Evolutionary conservation across 2,113 vertebrate species (phyloP).

Genomic region (Anas platyrhynchos): DNA sequence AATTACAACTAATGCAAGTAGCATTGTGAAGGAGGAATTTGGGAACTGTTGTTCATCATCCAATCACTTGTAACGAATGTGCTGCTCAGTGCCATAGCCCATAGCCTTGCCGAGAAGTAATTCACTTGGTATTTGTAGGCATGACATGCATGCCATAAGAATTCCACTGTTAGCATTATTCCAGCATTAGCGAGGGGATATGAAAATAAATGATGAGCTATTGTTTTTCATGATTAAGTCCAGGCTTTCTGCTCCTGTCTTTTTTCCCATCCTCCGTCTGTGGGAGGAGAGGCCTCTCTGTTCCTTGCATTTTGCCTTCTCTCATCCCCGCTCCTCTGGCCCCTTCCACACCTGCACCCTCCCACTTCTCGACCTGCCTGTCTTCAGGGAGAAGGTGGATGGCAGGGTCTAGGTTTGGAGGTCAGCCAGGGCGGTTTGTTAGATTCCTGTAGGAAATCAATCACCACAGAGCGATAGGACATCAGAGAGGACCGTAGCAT

Average conservation of each 20-base stretch:
- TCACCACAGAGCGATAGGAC: rapidly evolving
- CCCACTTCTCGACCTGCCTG: not conserved
- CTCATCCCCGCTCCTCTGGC: not conserved
- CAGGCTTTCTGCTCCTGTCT: not conserved
- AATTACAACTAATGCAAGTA: slow-evolving; percentile 68
- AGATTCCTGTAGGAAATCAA: not conserved
- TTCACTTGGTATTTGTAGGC: slow-evolving; percentile 67
- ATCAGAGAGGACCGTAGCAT: not conserved
- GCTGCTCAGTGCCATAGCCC: slow-evolving; percentile 58
- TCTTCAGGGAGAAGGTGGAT: not conserved
- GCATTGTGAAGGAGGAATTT: slow-evolving; percentile 69
- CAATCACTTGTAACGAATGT: slow-evolving; percentile 47
- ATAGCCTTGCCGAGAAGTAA: slow-evolving; percentile 60
- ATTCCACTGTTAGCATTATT: slow-evolving; percentile 67
- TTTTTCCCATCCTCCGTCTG: not conserved
- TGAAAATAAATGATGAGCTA: slow-evolving; percentile 68
- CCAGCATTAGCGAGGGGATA: slow-evolving; percentile 51
- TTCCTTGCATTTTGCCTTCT: not conserved
- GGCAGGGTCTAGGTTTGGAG: not conserved
- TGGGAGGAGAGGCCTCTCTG: not conserved
- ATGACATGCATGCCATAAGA: slow-evolving; percentile 64
- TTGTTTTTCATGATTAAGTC: slow-evolving; percentile 59
- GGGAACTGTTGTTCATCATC: slow-evolving; percentile 66
- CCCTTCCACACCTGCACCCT: not conserved
- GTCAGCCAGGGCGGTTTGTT: not conserved